Percentiles rank a stretch among this genome's conserved stretches.
Conservation (phyloP, 1,140 invertebrate genomes). For the Diabrotica virgifera region DNA sequence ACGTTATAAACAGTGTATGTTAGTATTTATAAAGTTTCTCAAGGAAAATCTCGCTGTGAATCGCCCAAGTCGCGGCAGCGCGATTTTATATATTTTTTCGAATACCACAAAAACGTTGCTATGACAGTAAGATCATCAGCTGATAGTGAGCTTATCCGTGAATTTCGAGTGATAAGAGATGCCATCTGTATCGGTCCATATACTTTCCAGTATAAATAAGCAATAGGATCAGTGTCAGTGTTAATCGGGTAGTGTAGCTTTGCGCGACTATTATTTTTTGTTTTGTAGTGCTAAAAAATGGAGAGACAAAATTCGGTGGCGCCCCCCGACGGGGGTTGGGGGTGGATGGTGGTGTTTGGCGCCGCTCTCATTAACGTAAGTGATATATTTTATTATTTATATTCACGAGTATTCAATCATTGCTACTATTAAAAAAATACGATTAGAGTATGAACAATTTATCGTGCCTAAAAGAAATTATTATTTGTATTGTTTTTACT, state of each 20-base stretch:
- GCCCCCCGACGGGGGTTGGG: slow-evolving; percentile 64
- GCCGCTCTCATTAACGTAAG: slow-evolving; percentile 64
- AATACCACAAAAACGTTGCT: background rate
- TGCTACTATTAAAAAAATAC: too few relatives aligned
- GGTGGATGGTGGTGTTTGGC: slow-evolving; percentile 63
- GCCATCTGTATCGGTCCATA: background rate
- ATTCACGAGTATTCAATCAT: background rate
- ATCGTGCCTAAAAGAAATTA: too few relatives aligned
- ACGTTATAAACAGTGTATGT: too few relatives aligned
- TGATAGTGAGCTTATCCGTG: background rate
- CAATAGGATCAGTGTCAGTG: slow-evolving; percentile 3
- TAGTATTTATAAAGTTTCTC: too few relatives aligned
- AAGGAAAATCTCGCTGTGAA: too few relatives aligned
- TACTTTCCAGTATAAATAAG: background rate
- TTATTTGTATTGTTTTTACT: too few relatives aligned
- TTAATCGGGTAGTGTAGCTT: background rate
- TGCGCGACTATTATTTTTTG: background rate
- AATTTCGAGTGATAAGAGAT: background rate
- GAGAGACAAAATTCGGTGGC: slow-evolving; percentile 9
- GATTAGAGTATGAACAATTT: too few relatives aligned
- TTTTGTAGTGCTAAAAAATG: slow-evolving; percentile 6
- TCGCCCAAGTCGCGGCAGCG: too few relatives aligned
- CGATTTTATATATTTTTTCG: too few relatives aligned
- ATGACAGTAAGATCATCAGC: background rate
- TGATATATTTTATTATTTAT: slow-evolving; percentile 19